These are phyloP conservation scores for rat (Rattus norvegicus) DNA, from an alignment of 2,113 vertebrate genomes.

Conservation along the genomic window GRCr8 NC_086024.1:145222501-145223000, in stretches of 20 bases:
- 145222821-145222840: neutral
- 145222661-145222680: neutral
- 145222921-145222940: neutral
- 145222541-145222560: neutral
- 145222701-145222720: neutral
- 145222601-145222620: neutral
- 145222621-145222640: neutral
- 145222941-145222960: neutral
- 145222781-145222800: neutral
- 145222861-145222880: no score
- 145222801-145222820: neutral
- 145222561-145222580: neutral
- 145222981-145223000: neutral
- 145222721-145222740: neutral
- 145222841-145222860: neutral
- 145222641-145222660: neutral
- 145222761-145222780: neutral
- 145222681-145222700: neutral
- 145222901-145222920: neutral
- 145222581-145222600: neutral
- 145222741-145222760: neutral
- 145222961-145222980: neutral
- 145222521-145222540: neutral
- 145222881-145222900: neutral
- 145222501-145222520: neutral